Conservation (phyloP, 37 sponge, comb jelly and placozoan genomes). For the Halisarca cf. caerulea region DNA sequence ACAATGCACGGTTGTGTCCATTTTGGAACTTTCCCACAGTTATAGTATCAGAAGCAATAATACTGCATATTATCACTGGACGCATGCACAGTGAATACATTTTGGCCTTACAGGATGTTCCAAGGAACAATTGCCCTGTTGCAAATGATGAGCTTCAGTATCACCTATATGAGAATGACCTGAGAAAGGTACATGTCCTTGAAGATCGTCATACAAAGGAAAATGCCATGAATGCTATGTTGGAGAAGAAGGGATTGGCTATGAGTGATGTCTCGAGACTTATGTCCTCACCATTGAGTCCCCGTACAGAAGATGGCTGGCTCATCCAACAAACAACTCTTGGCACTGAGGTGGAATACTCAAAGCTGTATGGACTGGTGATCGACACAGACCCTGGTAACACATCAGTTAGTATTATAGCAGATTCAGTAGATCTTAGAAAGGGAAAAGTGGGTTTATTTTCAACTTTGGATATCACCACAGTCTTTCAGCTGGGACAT, state of each 20-base stretch:
- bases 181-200: slow-evolving; percentile 18
- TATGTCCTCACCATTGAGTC: slow-evolving; percentile 49
- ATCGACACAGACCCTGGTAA: slow-evolving; percentile 30
- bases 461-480: slow-evolving; percentile 42
- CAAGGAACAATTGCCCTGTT: not conserved
- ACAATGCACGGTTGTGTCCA: slow-evolving; percentile 53
- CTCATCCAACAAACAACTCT: slow-evolving; percentile 43
- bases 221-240: not conserved
- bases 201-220: slow-evolving; percentile 17
- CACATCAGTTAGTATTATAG: slow-evolving; percentile 46
- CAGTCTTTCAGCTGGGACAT: slow-evolving; percentile 34
- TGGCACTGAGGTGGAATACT: slow-evolving; percentile 26
- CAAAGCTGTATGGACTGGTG: slow-evolving; percentile 48
- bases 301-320: slow-evolving; percentile 58
- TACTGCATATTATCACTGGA: slow-evolving; percentile 45
- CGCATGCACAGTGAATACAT: slow-evolving; percentile 41
- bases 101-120: slow-evolving; percentile 11
- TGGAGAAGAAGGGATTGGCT: slow-evolving; percentile 35
- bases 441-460: slow-evolving; percentile 47
- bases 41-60: slow-evolving; percentile 55
- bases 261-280: slow-evolving; percentile 42
- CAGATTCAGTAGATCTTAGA: slow-evolving; percentile 24
- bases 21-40: slow-evolving; percentile 68
- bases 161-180: slow-evolving; percentile 76
- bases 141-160: slow-evolving; percentile 47